Evolutionary conservation across 2,888 invertebrate species (phyloP).

Genomic region (Perizoma flavofasciatum): DNA sequence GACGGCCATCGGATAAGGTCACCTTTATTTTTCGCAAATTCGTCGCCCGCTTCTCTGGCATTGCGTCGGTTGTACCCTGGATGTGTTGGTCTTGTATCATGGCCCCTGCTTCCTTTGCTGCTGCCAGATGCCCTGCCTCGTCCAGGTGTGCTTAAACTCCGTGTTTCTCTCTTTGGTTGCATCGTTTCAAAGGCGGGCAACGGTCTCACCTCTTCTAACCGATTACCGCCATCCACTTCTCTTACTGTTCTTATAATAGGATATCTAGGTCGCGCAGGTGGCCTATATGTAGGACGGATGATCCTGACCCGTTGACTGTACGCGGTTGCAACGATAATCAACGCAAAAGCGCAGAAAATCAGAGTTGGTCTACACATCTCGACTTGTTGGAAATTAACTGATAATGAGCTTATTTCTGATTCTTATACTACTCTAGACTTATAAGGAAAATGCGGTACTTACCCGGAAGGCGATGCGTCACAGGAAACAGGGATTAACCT

Average conservation of each 20-base stretch:
- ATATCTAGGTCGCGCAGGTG: slow-evolving; percentile 10
- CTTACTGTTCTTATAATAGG: slow-evolving; percentile 26
- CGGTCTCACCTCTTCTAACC: slow-evolving; percentile 14
- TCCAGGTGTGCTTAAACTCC: slow-evolving; percentile 44
- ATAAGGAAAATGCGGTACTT: slow-evolving; percentile 25
- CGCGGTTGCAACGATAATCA: slow-evolving; percentile 19
- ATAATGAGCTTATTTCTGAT: slow-evolving; percentile 10
- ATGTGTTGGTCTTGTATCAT: slow-evolving; percentile 52
- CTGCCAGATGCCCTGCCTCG: slow-evolving; percentile 49
- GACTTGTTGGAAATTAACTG: slow-evolving; percentile 14
- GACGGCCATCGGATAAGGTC: slow-evolving; percentile 10
- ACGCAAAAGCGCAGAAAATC: slow-evolving; percentile 19
- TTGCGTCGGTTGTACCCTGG: slow-evolving; percentile 59
- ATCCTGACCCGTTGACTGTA: slow-evolving; percentile 19
- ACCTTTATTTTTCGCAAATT: not conserved
- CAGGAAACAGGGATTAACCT: slow-evolving; percentile 24
- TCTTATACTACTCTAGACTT: slow-evolving; percentile 17
- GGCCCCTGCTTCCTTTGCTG: slow-evolving; percentile 42
- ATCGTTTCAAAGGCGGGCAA: slow-evolving; percentile 7
- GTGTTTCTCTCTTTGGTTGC: slow-evolving; percentile 23
- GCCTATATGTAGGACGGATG: slow-evolving; percentile 28
- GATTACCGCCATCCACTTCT: slow-evolving; percentile 15
- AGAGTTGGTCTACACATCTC: slow-evolving; percentile 25
- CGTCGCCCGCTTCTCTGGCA: slow-evolving; percentile 35
- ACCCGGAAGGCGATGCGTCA: slow-evolving; percentile 6